phyloP scores from a whole-genome alignment of 1,140 invertebrate genomes.

The Nasonia longicornis region DNA sequence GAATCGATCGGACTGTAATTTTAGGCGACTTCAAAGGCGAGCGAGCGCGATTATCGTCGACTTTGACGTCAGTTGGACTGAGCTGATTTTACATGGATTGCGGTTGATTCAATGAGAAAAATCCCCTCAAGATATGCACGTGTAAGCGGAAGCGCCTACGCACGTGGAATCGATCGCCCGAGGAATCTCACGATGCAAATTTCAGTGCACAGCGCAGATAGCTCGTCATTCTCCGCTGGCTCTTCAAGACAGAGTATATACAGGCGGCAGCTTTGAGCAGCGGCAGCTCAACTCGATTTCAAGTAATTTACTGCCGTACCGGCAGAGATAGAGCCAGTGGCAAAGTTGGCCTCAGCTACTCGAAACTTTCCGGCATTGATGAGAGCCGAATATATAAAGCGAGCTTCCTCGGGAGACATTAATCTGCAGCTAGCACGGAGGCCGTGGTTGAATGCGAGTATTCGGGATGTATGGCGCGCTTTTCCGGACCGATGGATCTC shows the following conservation, averaged over 20 bases:
- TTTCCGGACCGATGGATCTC: not conserved
- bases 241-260: constrained; percentile 11
- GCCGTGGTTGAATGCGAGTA: not conserved
- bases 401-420: not conserved
- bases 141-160: too few species aligned
- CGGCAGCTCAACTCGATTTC: constrained; percentile 8
- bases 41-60: not conserved
- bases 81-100: too few species aligned
- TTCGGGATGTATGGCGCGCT: not conserved
- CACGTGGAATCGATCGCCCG: not conserved
- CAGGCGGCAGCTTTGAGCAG: not conserved
- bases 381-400: constrained; percentile 14
- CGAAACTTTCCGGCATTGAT: constrained; percentile 21
- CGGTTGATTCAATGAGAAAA: too few species aligned
- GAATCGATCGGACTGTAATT: not conserved
- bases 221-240: not conserved
- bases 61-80: too few species aligned
- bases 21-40: not conserved
- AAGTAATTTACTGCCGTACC: constrained; percentile 15
- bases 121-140: too few species aligned
- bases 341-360: not conserved
- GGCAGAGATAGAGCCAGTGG: not conserved
- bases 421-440: not conserved
- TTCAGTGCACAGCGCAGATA: not conserved
- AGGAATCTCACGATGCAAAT: not conserved